Evolutionary conservation across 2,113 vertebrate genomes (phyloP).

Genomic region (Mionectes macconnelli): DNA sequence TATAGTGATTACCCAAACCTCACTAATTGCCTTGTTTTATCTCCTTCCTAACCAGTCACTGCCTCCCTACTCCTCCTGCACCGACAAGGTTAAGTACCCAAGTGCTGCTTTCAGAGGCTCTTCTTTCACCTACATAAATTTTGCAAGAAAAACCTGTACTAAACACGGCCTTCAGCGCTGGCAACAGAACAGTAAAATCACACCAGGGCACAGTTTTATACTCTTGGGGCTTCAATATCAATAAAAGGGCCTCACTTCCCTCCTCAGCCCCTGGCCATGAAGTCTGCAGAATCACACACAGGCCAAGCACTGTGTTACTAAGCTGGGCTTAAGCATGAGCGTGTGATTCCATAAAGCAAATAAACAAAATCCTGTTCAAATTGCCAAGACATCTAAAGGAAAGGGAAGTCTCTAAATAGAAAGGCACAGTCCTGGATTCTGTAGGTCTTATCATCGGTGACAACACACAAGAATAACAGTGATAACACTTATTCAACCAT

Average conservation of each 20-base stretch:
- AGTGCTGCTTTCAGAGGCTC: not conserved
- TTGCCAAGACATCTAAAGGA: constrained; percentile 9
- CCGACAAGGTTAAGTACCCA: rapidly evolving
- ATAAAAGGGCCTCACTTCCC: not conserved
- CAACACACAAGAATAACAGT: not conserved
- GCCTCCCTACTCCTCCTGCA: not conserved
- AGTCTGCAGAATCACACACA: not conserved
- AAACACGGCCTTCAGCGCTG: not conserved
- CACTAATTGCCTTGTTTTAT: not conserved
- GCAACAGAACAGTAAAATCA: not conserved
- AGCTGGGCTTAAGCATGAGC: not conserved
- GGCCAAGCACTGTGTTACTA: not conserved
- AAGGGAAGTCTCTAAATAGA: constrained; percentile 39
- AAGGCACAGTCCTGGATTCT: not conserved
- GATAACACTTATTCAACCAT: not conserved
- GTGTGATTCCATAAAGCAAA: not conserved
- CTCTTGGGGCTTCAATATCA: not conserved
- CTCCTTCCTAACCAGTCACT: not conserved
- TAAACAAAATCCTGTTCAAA: not conserved
- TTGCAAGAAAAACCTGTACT: not conserved
- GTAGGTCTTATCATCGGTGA: not conserved
- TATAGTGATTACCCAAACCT: not conserved
- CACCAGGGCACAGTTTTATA: not conserved
- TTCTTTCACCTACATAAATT: not conserved
- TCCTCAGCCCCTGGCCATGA: not conserved